A percentile compares a stretch with the other conserved stretches of the same genome.
Evolutionary conservation across 2,888 invertebrate genomes (phyloP).

Genomic region (Clivina fossor): DNA sequence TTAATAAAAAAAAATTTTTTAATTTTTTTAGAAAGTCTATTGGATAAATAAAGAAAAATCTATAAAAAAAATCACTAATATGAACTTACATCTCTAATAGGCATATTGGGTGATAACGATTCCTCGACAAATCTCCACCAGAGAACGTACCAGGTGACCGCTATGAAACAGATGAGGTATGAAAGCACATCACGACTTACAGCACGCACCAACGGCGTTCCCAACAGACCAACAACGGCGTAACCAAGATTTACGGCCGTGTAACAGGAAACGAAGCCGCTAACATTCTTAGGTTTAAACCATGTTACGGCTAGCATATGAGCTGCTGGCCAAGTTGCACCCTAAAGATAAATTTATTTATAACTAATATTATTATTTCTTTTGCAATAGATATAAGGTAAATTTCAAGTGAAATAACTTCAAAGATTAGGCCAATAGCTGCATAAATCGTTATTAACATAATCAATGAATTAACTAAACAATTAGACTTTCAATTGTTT

Average conservation of each 20-base stretch:
- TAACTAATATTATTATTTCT: too few relatives aligned
- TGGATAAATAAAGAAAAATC: too few relatives aligned
- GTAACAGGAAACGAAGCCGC: slow-evolving; percentile 60
- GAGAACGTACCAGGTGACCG: slow-evolving; percentile 58
- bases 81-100: slow-evolving; percentile 50
- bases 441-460: too few relatives aligned
- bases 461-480: too few relatives aligned
- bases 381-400: too few relatives aligned
- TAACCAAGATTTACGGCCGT: slow-evolving; percentile 61
- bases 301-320: slow-evolving; percentile 62
- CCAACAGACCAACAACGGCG: slow-evolving; percentile 58
- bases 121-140: slow-evolving; percentile 61
- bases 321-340: slow-evolving; percentile 62
- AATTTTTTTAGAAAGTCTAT: too few relatives aligned
- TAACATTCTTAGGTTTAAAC: slow-evolving; percentile 60
- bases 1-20: too few relatives aligned
- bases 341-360: slow-evolving; percentile 47
- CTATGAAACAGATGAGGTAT: slow-evolving; percentile 55
- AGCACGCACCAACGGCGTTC: slow-evolving; percentile 56
- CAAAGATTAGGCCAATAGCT: too few relatives aligned
- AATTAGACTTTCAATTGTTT: too few relatives aligned
- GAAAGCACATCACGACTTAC: slow-evolving; percentile 59
- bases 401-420: too few relatives aligned
- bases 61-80: not conserved
- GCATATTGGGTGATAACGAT: slow-evolving; percentile 54